phyloP scores from a whole-genome alignment of 2,113 vertebrate genomes.

The Macaca mulatta region DNA sequence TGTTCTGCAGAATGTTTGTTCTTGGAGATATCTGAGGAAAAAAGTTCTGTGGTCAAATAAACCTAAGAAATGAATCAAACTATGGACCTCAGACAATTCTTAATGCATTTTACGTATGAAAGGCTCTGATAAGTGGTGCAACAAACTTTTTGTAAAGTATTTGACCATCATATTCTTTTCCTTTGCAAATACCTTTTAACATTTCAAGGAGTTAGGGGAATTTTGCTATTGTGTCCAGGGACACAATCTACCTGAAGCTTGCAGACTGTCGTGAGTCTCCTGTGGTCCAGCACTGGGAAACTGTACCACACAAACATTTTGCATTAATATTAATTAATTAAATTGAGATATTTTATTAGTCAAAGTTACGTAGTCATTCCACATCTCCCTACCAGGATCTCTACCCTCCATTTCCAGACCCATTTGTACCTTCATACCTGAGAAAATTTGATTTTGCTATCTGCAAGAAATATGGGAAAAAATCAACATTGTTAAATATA shows the following conservation, averaged over 20 bases:
- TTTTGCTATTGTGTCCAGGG: background rate
- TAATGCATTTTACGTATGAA: background rate
- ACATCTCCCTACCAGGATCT: background rate
- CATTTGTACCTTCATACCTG: background rate
- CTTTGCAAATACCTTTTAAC: background rate
- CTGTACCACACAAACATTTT: background rate
- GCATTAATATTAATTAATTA: background rate
- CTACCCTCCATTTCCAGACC: background rate
- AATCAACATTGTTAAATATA: background rate
- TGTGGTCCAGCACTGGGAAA: background rate
- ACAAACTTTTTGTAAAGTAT: constrained; percentile 5
- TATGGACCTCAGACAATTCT: background rate
- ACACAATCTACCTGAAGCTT: background rate
- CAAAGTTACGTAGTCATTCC: background rate
- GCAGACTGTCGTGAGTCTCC: background rate
- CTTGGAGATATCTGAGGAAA: background rate
- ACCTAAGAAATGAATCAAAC: background rate
- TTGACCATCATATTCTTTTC: background rate
- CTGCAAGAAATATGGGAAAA: background rate
- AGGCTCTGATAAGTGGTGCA: background rate
- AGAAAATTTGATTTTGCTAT: background rate
- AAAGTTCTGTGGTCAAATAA: background rate
- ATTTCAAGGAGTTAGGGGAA: background rate
- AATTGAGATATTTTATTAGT: background rate
- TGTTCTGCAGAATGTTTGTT: background rate